A percentile compares a stretch with the other conserved stretches of the same genome.
Evolutionary conservation across 2,797 vertebrate genomes (phyloP).

Genomic region (Channallabes apus): DNA sequence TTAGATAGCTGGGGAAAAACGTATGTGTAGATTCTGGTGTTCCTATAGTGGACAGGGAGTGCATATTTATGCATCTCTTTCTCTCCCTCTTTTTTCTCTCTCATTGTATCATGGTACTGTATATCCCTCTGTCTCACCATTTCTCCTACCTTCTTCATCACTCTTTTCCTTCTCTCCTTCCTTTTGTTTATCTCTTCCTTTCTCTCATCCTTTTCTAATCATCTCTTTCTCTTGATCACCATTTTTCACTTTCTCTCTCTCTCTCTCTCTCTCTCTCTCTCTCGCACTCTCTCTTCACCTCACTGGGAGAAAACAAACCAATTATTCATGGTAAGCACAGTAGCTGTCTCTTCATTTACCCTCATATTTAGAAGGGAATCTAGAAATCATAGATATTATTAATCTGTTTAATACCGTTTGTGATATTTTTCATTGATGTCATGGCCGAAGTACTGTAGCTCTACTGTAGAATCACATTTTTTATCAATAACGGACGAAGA

Average conservation of each 20-base stretch:
- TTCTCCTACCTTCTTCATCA: neutral
- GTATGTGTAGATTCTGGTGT: too few relatives aligned
- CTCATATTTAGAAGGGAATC: constrained; percentile 4
- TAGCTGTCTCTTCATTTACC: neutral
- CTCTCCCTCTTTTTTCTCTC: neutral
- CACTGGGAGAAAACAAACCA: constrained; percentile 15
- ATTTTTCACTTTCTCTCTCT: neutral
- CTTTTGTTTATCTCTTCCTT: too few relatives aligned
- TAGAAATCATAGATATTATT: neutral
- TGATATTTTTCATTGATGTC: neutral
- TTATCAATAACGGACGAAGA: neutral
- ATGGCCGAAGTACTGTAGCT: neutral
- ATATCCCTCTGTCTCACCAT: neutral
- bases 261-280: constrained; percentile 12
- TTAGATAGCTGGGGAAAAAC: too few relatives aligned
- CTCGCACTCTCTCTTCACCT: neutral
- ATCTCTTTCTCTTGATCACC: neutral
- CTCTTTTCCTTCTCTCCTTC: neutral
- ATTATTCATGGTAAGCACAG: neutral
- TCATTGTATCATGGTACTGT: neutral
- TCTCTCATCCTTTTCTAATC: neutral
- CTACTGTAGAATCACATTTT: neutral
- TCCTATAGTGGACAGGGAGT: too few relatives aligned
- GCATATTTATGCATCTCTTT: neutral
- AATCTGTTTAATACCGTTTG: neutral